phyloP scores from a whole-genome alignment of 1,140 invertebrate species.

The Dryas iulia region DNA sequence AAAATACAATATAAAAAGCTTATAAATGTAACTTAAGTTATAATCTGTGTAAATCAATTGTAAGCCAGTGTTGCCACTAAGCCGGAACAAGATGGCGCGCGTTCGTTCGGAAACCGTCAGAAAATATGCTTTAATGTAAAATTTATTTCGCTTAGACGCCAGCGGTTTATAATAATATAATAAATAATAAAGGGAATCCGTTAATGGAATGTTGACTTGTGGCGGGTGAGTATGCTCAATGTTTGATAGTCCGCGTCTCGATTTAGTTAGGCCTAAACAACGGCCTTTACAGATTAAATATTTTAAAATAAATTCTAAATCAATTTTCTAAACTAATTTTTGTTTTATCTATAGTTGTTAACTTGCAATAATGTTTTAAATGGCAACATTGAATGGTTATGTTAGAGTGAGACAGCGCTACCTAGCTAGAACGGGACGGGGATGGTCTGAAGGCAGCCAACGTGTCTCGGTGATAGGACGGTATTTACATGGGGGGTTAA shows the following conservation, averaged over 20 bases:
- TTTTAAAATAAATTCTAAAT: not conserved
- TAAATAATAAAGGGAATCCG: slow-evolving; percentile 52
- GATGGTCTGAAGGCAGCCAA: slow-evolving; percentile 59
- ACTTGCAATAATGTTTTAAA: not conserved
- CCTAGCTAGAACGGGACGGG: slow-evolving; percentile 51
- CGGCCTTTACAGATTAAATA: not conserved
- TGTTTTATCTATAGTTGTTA: not conserved
- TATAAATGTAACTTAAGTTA: slow-evolving; percentile 26
- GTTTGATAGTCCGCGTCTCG: slow-evolving; percentile 50
- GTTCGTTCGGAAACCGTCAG: slow-evolving; percentile 49
- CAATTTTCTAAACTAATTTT: not conserved
- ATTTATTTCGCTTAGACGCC: slow-evolving; percentile 65
- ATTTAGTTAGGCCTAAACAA: slow-evolving; percentile 21
- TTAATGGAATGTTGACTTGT: slow-evolving; percentile 57
- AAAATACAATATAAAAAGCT: slow-evolving; percentile 5
- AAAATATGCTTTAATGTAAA: slow-evolving; percentile 53
- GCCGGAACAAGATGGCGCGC: slow-evolving; percentile 36
- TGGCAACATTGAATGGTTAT: not conserved
- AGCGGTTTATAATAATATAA: slow-evolving; percentile 47
- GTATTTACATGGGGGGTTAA: slow-evolving; percentile 63
- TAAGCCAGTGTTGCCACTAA: slow-evolving; percentile 12
- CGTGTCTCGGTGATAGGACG: slow-evolving; percentile 69
- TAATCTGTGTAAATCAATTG: slow-evolving; percentile 28
- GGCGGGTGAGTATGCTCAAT: slow-evolving; percentile 67
- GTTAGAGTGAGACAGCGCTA: slow-evolving; percentile 11